Percentiles rank a stretch among this genome's conserved stretches.
Conservation (phyloP, 2,797 vertebrate species). For the Sebastiscus albofasciatus region DNA sequence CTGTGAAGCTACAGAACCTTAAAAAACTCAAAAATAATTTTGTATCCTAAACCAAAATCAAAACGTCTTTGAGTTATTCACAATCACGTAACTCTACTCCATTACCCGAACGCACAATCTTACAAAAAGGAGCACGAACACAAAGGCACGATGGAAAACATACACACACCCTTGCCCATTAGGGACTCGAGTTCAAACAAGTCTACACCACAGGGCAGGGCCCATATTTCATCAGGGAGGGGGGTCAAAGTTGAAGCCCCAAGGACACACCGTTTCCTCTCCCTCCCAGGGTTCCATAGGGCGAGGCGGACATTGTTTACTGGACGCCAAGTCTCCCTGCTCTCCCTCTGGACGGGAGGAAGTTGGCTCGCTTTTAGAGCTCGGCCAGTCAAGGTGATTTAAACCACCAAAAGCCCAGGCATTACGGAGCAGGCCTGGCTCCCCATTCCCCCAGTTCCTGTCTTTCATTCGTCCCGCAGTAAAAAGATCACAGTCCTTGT, state of each 20-base stretch:
- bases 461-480: constrained; percentile 71
- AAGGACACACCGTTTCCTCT: constrained; percentile 79
- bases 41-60: constrained; percentile 22
- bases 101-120: constrained; percentile 1
- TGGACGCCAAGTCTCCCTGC: constrained; percentile 62
- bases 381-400: constrained; percentile 82
- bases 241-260: constrained; percentile 80
- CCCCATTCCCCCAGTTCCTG: constrained; percentile 69
- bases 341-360: constrained; percentile 65
- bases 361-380: constrained; percentile 69
- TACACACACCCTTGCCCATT: constrained; percentile 55
- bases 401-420: constrained; percentile 66
- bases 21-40: not conserved
- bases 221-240: constrained; percentile 72
- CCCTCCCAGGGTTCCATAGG: constrained; percentile 62
- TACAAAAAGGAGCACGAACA: constrained; percentile 10
- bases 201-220: constrained; percentile 66
- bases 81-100: constrained; percentile 5
- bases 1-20: too few species aligned
- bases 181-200: constrained; percentile 76
- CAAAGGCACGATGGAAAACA: constrained; percentile 29
- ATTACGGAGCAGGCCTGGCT: constrained; percentile 49
- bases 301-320: constrained; percentile 67
- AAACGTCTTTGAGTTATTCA: constrained; percentile 7
- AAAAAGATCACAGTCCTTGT: constrained; percentile 76